These are phyloP conservation scores for Pedionomus torquatus DNA, from an alignment of 2,113 vertebrate species.

Conservation along the genomic window DNA sequence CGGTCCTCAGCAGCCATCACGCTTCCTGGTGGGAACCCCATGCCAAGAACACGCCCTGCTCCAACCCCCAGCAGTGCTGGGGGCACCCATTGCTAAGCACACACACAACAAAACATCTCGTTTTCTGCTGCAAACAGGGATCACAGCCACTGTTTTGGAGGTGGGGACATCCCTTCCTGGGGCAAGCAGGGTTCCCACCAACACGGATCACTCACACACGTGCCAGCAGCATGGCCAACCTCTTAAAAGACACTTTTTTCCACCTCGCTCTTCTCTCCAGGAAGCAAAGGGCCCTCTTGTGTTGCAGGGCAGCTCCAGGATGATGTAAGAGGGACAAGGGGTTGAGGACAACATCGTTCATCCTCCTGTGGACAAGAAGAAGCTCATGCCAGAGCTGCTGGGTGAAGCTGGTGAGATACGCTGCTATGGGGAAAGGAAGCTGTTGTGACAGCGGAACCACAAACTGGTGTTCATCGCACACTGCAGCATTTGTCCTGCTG, in stretches of 20 bases:
- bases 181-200: fast-evolving
- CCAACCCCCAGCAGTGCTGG: no score
- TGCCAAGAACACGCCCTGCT: not conserved
- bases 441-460: fast-evolving
- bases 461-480: no score
- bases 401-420: not conserved
- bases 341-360: not conserved
- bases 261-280: not conserved
- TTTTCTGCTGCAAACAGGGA: not conserved
- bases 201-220: fast-evolving
- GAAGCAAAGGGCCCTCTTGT: not conserved
- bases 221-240: not conserved
- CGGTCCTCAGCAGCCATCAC: not conserved
- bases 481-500: no score
- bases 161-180: fast-evolving
- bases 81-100: not conserved
- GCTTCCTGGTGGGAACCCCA: not conserved
- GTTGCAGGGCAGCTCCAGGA: not conserved
- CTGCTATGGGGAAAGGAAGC: not conserved
- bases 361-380: not conserved
- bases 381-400: not conserved
- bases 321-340: not conserved
- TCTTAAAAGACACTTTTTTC: not conserved
- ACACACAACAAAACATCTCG: not conserved
- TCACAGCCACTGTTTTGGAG: fast-evolving